phyloP scores from a whole-genome alignment of 2,113 vertebrate genomes.

The Conger conger region DNA sequence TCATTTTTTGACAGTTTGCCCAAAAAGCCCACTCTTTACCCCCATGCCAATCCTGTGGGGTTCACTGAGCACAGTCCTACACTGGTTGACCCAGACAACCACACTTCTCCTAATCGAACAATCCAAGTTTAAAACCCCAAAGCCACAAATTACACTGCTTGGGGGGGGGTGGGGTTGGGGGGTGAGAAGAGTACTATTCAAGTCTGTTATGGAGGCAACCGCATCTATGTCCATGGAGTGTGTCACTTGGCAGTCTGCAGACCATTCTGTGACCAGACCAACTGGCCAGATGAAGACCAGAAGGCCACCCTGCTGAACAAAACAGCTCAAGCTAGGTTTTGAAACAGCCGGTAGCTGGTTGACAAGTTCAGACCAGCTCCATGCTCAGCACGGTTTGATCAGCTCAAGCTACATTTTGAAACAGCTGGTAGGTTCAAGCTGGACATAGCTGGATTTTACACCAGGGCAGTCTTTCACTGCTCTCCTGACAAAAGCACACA shows the following conservation, averaged over 20 bases:
- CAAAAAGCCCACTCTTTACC: conserved; percentile 42
- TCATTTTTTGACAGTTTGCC: conserved; percentile 49
- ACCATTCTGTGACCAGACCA: background rate
- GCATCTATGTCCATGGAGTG: background rate
- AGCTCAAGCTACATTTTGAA: too few species aligned
- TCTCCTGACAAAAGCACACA: background rate
- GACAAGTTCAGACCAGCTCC: too few species aligned
- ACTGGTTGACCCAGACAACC: conserved; percentile 39
- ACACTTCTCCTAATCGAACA: conserved; percentile 44
- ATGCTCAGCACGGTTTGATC: too few species aligned
- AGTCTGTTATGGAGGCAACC: background rate
- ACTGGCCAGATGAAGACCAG: background rate
- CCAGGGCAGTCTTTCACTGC: background rate
- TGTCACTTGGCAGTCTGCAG: background rate
- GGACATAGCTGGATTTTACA: too few species aligned
- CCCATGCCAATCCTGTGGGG: conserved; percentile 49
- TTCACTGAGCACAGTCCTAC: conserved; percentile 2
- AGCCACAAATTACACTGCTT: conserved; percentile 44
- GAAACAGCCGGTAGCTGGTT: too few species aligned
- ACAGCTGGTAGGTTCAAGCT: too few species aligned
- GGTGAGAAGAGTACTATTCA: conserved; percentile 40
- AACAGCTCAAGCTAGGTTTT: too few species aligned
- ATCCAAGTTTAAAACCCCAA: conserved; percentile 40
- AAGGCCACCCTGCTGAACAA: too few species aligned
- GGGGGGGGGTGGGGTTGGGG: too few species aligned